Conservation (phyloP, 2,797 vertebrate genomes). For the Coilia nasus region DNA sequence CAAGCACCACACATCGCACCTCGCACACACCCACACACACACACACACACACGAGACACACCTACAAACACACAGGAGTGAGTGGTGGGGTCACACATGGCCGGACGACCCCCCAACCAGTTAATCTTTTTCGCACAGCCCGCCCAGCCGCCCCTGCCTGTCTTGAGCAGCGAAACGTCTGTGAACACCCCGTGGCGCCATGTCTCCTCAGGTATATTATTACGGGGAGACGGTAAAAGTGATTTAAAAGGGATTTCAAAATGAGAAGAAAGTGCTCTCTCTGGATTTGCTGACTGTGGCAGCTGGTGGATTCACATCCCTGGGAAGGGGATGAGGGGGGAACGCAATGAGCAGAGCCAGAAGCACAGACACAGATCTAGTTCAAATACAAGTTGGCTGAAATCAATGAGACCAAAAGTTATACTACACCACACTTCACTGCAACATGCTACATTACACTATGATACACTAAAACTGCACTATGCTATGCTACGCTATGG, state of each 20-base stretch:
- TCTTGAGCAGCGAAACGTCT: background rate
- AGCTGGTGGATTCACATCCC: background rate
- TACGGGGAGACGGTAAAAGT: background rate
- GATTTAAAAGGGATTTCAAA: conserved; percentile 1
- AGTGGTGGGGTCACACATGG: background rate
- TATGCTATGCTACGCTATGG: too few species aligned
- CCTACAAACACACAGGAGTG: background rate
- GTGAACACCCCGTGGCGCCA: background rate
- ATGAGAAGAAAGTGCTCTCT: background rate
- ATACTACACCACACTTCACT: background rate
- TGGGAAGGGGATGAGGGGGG: background rate
- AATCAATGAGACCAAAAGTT: background rate
- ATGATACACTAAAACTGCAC: too few species aligned
- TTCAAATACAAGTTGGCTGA: background rate
- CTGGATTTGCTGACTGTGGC: background rate
- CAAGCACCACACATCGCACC: background rate
- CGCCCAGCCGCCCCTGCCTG: background rate
- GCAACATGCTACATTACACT: too few species aligned
- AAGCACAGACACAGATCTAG: background rate
- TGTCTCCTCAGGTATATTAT: conserved; percentile 1
- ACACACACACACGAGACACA: conserved; percentile 1
- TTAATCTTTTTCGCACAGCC: background rate
- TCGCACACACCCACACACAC: background rate
- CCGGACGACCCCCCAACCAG: background rate
- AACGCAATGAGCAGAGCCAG: background rate